These are phyloP conservation scores for Pangasius sanitwongsei DNA, from an alignment of 2,797 vertebrate species.

Conservation along the genomic window DNA sequence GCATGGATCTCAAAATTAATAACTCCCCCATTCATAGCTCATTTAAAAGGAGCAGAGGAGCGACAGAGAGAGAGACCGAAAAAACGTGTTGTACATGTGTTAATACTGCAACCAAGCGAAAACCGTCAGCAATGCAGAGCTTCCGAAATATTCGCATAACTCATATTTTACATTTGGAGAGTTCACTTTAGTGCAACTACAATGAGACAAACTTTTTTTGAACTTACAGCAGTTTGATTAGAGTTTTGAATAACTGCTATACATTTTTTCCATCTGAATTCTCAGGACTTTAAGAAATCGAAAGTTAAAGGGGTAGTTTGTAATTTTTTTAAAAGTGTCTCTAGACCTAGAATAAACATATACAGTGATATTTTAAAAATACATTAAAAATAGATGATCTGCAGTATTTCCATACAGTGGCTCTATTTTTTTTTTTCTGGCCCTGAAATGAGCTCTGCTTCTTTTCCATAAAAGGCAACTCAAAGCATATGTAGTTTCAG, in stretches of 20 bases:
- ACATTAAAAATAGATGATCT: not conserved
- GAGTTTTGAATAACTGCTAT: not conserved
- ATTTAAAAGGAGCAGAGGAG: constrained; percentile 68
- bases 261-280: not conserved
- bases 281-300: not conserved
- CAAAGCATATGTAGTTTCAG: not conserved
- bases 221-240: not conserved
- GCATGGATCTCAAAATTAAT: constrained; percentile 69
- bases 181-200: not conserved
- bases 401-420: not conserved
- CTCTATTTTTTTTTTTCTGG: not conserved
- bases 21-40: constrained; percentile 68
- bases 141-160: not conserved
- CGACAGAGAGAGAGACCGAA: constrained; percentile 3
- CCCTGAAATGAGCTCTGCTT: not conserved
- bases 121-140: not conserved
- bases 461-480: not conserved
- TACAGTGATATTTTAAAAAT: not conserved
- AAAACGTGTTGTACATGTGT: not conserved
- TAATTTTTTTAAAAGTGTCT: not conserved
- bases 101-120: constrained; percentile 45
- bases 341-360: not conserved
- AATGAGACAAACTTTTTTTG: not conserved
- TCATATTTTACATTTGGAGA: not conserved
- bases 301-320: not conserved